Percentiles rank a stretch among this genome's conserved stretches.
phyloP scores from a whole-genome alignment of 2,888 invertebrate genomes.

The Lamellibrachia satsuma region DNA sequence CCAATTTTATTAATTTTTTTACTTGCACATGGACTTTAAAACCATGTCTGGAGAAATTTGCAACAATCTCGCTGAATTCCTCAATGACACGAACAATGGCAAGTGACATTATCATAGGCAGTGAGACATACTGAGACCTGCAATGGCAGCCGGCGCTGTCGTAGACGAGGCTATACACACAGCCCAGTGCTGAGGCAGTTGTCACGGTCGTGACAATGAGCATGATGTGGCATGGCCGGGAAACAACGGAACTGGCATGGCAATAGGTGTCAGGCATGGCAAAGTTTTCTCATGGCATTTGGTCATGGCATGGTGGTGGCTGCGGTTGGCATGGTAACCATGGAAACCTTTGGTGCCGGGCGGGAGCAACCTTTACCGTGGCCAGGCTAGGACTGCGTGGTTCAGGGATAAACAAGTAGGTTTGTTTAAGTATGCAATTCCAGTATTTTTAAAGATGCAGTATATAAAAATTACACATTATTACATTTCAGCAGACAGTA shows the following conservation, averaged over 20 bases:
- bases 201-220: slow-evolving; percentile 27
- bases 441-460: not conserved
- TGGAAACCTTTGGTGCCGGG: slow-evolving; percentile 22
- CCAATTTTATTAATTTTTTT: not conserved
- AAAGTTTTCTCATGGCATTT: slow-evolving; percentile 25
- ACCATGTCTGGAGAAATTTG: not conserved
- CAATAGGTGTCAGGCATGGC: slow-evolving; percentile 17
- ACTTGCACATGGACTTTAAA: not conserved
- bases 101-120: slow-evolving; percentile 22
- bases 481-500: slow-evolving; percentile 20
- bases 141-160: slow-evolving; percentile 25
- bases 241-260: slow-evolving; percentile 17
- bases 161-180: slow-evolving; percentile 24
- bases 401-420: slow-evolving; percentile 13
- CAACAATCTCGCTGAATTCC: not conserved
- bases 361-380: slow-evolving; percentile 12
- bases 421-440: slow-evolving; percentile 17
- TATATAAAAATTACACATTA: slow-evolving; percentile 22
- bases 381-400: slow-evolving; percentile 24
- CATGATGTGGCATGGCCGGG: slow-evolving; percentile 12
- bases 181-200: slow-evolving; percentile 29
- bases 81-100: slow-evolving; percentile 4
- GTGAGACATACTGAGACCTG: slow-evolving; percentile 32
- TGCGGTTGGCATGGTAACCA: slow-evolving; percentile 22
- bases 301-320: slow-evolving; percentile 34